These are phyloP conservation scores for Daktulosphaira vitifoliae DNA, from an alignment of 1,140 invertebrate species.

Conservation along the genomic window DNA sequence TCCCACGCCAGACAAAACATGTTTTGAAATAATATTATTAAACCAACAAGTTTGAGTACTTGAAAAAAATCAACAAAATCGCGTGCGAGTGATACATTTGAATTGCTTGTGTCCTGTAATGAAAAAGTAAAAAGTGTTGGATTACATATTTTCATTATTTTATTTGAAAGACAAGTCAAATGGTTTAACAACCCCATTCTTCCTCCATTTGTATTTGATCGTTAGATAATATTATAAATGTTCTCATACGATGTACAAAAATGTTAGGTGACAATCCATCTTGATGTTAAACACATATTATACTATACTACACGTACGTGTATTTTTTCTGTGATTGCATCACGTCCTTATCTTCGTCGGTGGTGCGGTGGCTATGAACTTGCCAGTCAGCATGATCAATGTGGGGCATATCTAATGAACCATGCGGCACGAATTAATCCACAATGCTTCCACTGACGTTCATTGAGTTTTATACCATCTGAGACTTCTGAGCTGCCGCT, in stretches of 20 bases:
- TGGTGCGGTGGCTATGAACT: constrained; percentile 13
- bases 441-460: constrained; percentile 12
- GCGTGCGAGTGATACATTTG: no score
- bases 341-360: constrained; percentile 9
- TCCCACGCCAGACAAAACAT: background rate
- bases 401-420: constrained; percentile 37
- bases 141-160: no score
- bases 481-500: background rate
- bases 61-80: no score
- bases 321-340: constrained; percentile 7
- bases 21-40: no score
- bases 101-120: no score
- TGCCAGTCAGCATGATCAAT: constrained; percentile 34
- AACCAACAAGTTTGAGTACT: no score
- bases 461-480: constrained; percentile 26
- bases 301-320: background rate
- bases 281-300: background rate
- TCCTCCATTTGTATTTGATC: no score
- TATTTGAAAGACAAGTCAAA: no score
- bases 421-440: constrained; percentile 36
- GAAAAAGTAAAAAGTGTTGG: no score
- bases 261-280: background rate
- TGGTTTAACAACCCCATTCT: no score
- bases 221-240: no score
- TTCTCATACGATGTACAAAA: background rate